phyloP scores from a whole-genome alignment of 1,140 invertebrate genomes.

The Anadara kagoshimensis region DNA sequence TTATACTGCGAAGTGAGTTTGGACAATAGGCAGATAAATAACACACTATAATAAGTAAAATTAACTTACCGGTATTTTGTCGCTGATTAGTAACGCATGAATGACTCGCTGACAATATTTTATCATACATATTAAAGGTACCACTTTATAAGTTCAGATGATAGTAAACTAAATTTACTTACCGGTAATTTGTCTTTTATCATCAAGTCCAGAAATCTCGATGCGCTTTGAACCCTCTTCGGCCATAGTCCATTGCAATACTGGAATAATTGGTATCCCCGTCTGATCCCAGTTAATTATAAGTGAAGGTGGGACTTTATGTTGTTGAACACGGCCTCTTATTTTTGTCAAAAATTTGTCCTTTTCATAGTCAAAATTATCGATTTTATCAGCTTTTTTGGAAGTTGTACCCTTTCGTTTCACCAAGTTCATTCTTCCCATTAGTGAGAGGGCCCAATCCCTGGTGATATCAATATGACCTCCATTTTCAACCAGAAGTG shows the following conservation, averaged over 20 bases:
- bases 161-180: too few relatives aligned
- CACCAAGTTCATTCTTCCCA: slow-evolving; percentile 10
- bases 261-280: slow-evolving; percentile 19
- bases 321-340: too few relatives aligned
- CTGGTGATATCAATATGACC: slow-evolving; percentile 12
- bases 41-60: too few relatives aligned
- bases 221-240: slow-evolving; percentile 33
- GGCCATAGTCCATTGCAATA: slow-evolving; percentile 18
- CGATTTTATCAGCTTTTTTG: slow-evolving; percentile 1
- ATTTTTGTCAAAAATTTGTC: slow-evolving; percentile 3
- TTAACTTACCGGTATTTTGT: too few relatives aligned
- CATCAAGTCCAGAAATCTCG: slow-evolving; percentile 26
- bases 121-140: too few relatives aligned
- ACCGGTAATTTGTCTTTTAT: slow-evolving; percentile 33
- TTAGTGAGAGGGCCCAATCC: not conserved
- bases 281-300: slow-evolving; percentile 37
- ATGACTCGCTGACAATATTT: too few relatives aligned
- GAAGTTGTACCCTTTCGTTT: slow-evolving; percentile 15
- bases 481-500: slow-evolving; percentile 5
- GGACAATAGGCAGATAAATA: too few relatives aligned
- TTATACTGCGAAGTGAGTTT: too few relatives aligned
- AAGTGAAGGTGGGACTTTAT: too few relatives aligned
- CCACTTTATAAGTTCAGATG: too few relatives aligned
- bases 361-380: slow-evolving; percentile 5
- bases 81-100: too few relatives aligned